These are phyloP conservation scores for Ammodytes dubius DNA, from an alignment of 2,113 vertebrate species.

Conservation along the genomic window DNA sequence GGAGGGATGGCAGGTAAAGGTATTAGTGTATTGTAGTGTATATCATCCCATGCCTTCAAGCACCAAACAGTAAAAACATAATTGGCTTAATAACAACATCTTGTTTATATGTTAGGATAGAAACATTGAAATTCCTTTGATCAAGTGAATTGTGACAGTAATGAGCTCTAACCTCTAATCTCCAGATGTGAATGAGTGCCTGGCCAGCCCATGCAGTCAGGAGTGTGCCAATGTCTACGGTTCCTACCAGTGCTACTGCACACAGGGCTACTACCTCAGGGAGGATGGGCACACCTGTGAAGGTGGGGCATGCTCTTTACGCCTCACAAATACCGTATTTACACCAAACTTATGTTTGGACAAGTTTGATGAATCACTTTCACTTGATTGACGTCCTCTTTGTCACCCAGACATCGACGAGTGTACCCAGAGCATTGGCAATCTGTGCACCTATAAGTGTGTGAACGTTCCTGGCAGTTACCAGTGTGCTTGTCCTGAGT, in stretches of 20 bases:
- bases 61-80: constrained; percentile 58
- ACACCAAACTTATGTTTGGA: background rate
- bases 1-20: background rate
- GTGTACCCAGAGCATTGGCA: constrained; percentile 89
- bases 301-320: constrained; percentile 79
- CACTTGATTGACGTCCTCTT: constrained; percentile 2
- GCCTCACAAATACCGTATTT: constrained; percentile 1
- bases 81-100: constrained; percentile 58
- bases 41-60: constrained; percentile 46
- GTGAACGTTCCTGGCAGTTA: constrained; percentile 94
- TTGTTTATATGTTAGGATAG: constrained; percentile 45
- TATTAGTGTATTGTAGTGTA: constrained; percentile 10
- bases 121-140: constrained; percentile 50
- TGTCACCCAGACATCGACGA: constrained; percentile 91
- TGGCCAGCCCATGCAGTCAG: constrained; percentile 91
- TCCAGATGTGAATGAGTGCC: constrained; percentile 94
- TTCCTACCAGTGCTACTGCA: constrained; percentile 97
- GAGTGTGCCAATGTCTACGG: constrained; percentile 95
- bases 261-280: constrained; percentile 90
- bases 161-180: constrained; percentile 63
- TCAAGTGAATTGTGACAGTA: constrained; percentile 53
- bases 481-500: constrained; percentile 92
- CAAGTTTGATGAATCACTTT: background rate
- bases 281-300: constrained; percentile 91
- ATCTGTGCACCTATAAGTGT: constrained; percentile 94